phyloP scores from a whole-genome alignment of 2,888 invertebrate genomes.

The Parnassius smintheus region DNA sequence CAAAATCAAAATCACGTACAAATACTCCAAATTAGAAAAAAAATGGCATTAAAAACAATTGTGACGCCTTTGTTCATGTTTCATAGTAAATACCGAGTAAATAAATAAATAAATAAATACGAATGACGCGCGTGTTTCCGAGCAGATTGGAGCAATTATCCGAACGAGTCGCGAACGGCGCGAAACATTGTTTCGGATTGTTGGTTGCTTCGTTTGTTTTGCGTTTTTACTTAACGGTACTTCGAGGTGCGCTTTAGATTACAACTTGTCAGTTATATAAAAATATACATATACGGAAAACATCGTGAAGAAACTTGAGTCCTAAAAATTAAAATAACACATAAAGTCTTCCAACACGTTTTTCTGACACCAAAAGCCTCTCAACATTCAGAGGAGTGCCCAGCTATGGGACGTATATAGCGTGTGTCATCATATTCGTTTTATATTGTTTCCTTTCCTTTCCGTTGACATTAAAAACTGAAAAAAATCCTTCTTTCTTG shows the following conservation, averaged over 20 bases:
- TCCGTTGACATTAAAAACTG: too few species aligned
- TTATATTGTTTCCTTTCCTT: too few species aligned
- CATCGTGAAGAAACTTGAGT: too few species aligned
- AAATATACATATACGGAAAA: too few species aligned
- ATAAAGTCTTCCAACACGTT: too few species aligned
- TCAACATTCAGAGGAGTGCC: too few species aligned
- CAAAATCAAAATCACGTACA: not conserved
- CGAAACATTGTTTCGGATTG: slow-evolving; percentile 47
- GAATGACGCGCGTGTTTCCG: slow-evolving; percentile 63
- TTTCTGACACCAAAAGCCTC: too few species aligned
- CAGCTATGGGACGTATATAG: too few species aligned
- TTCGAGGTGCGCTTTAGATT: slow-evolving; percentile 9
- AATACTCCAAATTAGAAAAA: slow-evolving; percentile 19
- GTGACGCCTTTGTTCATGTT: slow-evolving; percentile 58
- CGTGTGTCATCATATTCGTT: too few species aligned
- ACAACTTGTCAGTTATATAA: not conserved
- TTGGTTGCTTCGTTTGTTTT: slow-evolving; percentile 36
- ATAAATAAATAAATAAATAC: slow-evolving; percentile 77
- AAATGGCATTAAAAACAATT: slow-evolving; percentile 29
- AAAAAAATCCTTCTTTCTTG: too few species aligned
- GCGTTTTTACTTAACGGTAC: slow-evolving; percentile 13
- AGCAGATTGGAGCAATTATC: slow-evolving; percentile 73
- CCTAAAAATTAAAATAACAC: too few species aligned
- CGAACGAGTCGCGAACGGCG: slow-evolving; percentile 29
- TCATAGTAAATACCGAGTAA: slow-evolving; percentile 72